These are phyloP conservation scores for Unio pictorum DNA, from an alignment of 2,888 invertebrate species.

Conservation along the genomic window DNA sequence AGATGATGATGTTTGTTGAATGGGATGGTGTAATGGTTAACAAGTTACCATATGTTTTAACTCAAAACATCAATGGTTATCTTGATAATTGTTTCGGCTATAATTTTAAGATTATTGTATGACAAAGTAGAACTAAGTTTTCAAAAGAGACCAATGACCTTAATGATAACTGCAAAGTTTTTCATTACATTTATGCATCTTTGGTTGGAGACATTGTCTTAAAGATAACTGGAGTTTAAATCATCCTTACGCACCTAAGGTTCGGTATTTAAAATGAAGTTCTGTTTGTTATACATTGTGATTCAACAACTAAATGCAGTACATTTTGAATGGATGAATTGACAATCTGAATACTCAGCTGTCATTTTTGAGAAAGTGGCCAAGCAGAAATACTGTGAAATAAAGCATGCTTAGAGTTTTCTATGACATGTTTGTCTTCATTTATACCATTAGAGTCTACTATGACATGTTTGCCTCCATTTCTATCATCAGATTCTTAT, in stretches of 20 bases:
- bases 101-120: too few relatives aligned
- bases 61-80: too few relatives aligned
- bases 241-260: slow-evolving; percentile 9
- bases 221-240: slow-evolving; percentile 21
- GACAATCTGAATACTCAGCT: slow-evolving; percentile 16
- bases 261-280: slow-evolving; percentile 17
- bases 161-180: neutral
- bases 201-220: slow-evolving; percentile 9
- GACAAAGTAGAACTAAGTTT: too few relatives aligned
- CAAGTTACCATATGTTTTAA: too few relatives aligned
- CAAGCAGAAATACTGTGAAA: neutral
- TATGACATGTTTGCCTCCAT: neutral
- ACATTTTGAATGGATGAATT: slow-evolving; percentile 21
- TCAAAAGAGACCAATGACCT: too few relatives aligned
- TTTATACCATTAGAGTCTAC: too few relatives aligned
- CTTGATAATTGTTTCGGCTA: too few relatives aligned
- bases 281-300: slow-evolving; percentile 14
- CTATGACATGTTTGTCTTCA: too few relatives aligned
- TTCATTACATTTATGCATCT: slow-evolving; percentile 1
- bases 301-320: slow-evolving; percentile 16
- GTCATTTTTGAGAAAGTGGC: slow-evolving; percentile 18
- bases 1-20: too few relatives aligned
- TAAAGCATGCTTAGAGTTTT: slow-evolving; percentile 11
- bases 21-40: too few relatives aligned
- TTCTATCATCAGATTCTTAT: slow-evolving; percentile 10